Base-by-base conservation (phyloP, 2,888 invertebrate species). In the Meandrusa payeni region DNA sequence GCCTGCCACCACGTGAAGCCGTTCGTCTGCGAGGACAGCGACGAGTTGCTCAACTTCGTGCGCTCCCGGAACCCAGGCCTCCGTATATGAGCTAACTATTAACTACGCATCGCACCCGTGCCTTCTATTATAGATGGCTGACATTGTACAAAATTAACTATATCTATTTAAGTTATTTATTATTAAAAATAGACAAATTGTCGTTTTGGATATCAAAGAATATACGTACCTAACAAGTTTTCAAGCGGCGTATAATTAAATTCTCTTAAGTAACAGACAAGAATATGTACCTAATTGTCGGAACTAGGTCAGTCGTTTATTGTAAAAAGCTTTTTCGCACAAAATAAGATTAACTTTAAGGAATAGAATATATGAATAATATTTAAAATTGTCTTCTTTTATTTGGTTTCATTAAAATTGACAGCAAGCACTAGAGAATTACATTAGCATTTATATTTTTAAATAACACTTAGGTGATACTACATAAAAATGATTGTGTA, bases 1-100 rank as follows among this genome's bases (percentile, higher is more conserved):
- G 95, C 95, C 55, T 95, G 95, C 71, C 94, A 95, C 74, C 95
- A 95, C 77, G 90, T 94, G 55, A 95, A 95, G 81, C 94, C 95
- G 13, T 94, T 95, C 89, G 95, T 96, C 15, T 96, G 96, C 75
- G 96, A 96, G 78, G 96, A 96, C 88, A 95, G 95, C 73, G 96
- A 96, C 64, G 95, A 95, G 75, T 90, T 96, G 10, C 89, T 96
- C 66, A 95, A 95, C 89, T 96, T 96, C 77, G 96, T 96, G 46
- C 93, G 95, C 64, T 95, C 95, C 42, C 93, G 96, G 75, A 96
- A 96, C 85, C 94, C 95, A 34, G 93, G 93, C 67, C 91, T 95
- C 61, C 94, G 95, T 74, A 90, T 95, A 61, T 95, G 91, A 80
- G 52, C 52, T 29, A 13, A 2, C 7, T 4, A 2, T 19, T 28